phyloP scores from a whole-genome alignment of 2,888 invertebrate genomes.

The Esperia sulphurella region DNA sequence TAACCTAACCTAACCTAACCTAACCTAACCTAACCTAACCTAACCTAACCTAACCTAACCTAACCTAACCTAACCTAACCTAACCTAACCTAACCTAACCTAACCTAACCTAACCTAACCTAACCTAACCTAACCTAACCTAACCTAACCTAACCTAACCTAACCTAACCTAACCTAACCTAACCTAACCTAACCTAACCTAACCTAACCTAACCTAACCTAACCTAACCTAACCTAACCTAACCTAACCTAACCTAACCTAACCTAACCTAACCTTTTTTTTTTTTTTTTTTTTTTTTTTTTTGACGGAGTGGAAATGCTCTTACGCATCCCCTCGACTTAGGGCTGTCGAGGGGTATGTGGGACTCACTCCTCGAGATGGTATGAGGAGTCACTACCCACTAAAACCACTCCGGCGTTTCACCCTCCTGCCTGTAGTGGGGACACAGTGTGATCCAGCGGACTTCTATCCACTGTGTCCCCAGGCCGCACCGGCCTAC shows the following conservation, averaged over 20 bases:
- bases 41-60: constrained; percentile 7
- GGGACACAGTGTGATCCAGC: no score
- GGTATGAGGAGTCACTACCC: no score
- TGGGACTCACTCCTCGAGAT: no score
- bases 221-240: constrained; percentile 10
- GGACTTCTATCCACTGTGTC: no score
- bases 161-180: constrained; percentile 12
- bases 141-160: constrained; percentile 12
- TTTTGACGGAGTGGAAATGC: no score
- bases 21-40: constrained; percentile 7
- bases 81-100: constrained; percentile 6
- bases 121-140: constrained; percentile 8
- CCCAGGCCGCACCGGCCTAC: no score
- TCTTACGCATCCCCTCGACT: no score
- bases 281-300: no score
- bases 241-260: constrained; percentile 10
- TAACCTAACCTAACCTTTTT: constrained; percentile 11
- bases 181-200: constrained; percentile 12
- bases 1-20: constrained; percentile 7
- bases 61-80: constrained; percentile 7
- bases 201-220: constrained; percentile 10
- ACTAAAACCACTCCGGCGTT: no score
- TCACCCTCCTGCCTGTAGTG: no score
- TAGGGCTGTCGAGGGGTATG: no score
- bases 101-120: constrained; percentile 7